Evolutionary conservation across 2,888 invertebrate genomes (phyloP), one percentile per base, ranked within the genome.

Genomic region (Patella pellucida): DNA sequence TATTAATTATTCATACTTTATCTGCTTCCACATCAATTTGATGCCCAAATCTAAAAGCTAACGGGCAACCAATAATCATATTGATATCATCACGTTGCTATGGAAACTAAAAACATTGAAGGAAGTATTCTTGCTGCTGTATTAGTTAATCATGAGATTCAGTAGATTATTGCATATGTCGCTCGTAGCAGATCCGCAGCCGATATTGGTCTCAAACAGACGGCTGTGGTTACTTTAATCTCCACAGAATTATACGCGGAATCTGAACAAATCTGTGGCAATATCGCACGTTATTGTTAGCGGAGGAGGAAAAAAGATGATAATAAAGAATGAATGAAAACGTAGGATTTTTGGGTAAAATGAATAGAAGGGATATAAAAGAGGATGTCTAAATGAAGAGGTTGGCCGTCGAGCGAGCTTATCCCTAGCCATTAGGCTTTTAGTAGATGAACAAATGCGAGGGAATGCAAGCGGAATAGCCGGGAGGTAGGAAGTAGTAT

Each of bases 81-180:
- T 56, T 56, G 56, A 56, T 56, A 56, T 16, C 19, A 56, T 56
- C 56, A 56, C 16, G 56, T 56, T 56, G 56, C 56, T 19, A 56
- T 56, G 56, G 56, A 19, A 56, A 56, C 56, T 56, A 56, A 41
- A n/a, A 19, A 56, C 56, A 56, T 56, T 56, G 56, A 56, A 56
- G 56, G 19, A 56, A 19, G 19, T 56, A 56, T 56, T 56, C 56
- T 56, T 56, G 41, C 56, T 16, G 16, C 56, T 5, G 19, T 56
- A 56, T 56, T 56, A 56, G 56, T 56, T 56, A 56, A 56, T 56
- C 56, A 56, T 16, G 16, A 56, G 56, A 56, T 56, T 56, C 19
- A 19, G 56, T 19, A 56, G 56, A 56, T 56, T 19, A 56, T 2
- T 16, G 56, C 56, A 56, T 56, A 56, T 56, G 56, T 56, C 19